Evolutionary conservation across 2,113 vertebrate species (phyloP).

Genomic region (Seriola dumerili): DNA sequence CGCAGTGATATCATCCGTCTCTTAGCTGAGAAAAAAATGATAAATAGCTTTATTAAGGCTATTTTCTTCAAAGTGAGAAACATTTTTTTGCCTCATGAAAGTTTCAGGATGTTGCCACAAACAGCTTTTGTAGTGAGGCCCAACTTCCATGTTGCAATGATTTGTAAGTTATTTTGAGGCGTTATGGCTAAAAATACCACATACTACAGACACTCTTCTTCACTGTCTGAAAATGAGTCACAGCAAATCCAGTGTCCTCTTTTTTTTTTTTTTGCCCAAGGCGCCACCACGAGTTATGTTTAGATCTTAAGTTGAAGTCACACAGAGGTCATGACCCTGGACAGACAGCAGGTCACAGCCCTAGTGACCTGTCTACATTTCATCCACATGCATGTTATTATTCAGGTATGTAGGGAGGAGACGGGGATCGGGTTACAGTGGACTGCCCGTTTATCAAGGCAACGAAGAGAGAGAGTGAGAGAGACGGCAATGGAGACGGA

Average conservation of each 20-base stretch:
- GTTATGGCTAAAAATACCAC: slow-evolving; percentile 57
- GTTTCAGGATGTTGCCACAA: slow-evolving; percentile 26
- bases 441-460: slow-evolving; percentile 46
- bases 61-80: slow-evolving; percentile 30
- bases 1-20: neutral
- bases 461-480: neutral
- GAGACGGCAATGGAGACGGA: slow-evolving; percentile 7
- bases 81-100: slow-evolving; percentile 10
- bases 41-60: neutral
- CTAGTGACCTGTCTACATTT: slow-evolving; percentile 52
- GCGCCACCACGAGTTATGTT: slow-evolving; percentile 60
- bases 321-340: slow-evolving; percentile 45
- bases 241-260: slow-evolving; percentile 12
- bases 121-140: slow-evolving; percentile 36
- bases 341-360: slow-evolving; percentile 55
- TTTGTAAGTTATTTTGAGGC: slow-evolving; percentile 57
- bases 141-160: slow-evolving; percentile 26
- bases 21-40: slow-evolving; percentile 15
- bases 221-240: slow-evolving; percentile 25
- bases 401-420: slow-evolving; percentile 65
- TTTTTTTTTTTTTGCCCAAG: slow-evolving; percentile 10
- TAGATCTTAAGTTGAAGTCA: slow-evolving; percentile 60
- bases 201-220: neutral
- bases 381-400: slow-evolving; percentile 66
- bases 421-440: slow-evolving; percentile 55